Evolutionary conservation across 2,797 vertebrate genomes (phyloP).

Genomic region (Molothrus ater): DNA sequence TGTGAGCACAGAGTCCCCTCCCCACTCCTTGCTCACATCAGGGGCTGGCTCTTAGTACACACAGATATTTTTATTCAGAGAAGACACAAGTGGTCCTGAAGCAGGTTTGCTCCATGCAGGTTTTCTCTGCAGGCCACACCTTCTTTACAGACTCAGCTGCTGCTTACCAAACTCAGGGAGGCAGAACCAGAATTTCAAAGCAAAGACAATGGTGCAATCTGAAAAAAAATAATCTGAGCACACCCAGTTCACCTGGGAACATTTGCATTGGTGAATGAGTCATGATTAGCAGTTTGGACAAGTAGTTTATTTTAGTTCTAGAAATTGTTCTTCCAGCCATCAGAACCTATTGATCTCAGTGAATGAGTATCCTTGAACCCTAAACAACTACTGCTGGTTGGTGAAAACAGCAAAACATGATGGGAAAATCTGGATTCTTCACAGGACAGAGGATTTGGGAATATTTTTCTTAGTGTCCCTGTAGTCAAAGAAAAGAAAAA

Average conservation of each 20-base stretch:
- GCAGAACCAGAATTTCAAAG: slow-evolving; percentile 54
- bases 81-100: not conserved
- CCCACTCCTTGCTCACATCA: not conserved
- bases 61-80: not conserved
- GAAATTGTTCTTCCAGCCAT: not conserved
- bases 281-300: not conserved
- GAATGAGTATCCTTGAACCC: not conserved
- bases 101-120: not conserved
- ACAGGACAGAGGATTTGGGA: not conserved
- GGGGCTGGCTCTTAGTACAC: not conserved
- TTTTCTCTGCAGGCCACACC: slow-evolving; percentile 34
- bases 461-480: not conserved
- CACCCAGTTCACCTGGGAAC: slow-evolving; percentile 50
- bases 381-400: not conserved
- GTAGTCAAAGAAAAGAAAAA: not conserved
- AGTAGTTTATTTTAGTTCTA: slow-evolving; percentile 12
- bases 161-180: not conserved
- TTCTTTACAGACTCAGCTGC: not conserved
- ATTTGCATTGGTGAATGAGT: not conserved
- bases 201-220: slow-evolving; percentile 39
- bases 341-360: not conserved
- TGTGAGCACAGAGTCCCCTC: not conserved
- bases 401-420: not conserved
- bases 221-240: not conserved
- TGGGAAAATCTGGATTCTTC: not conserved